Evolutionary conservation across 2,888 invertebrate species (phyloP), one percentile per base, ranked within the genome.

Genomic region (Dolomedes plantarius): DNA sequence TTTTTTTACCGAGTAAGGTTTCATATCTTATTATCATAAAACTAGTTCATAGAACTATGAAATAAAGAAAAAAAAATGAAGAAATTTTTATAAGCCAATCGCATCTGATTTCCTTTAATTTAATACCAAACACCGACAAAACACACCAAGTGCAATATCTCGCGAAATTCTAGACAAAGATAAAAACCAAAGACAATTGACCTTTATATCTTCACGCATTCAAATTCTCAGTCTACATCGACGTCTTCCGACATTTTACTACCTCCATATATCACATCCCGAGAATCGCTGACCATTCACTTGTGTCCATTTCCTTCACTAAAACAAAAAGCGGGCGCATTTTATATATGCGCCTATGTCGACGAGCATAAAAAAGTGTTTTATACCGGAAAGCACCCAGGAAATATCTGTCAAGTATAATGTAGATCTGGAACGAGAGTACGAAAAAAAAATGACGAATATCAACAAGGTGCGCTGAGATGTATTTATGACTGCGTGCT

Each of bases 301-400:
- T 56, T 56, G 56, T 56, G 56, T 56, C 56, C 56, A 56, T 23
- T 56, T 56, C 56, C 56, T 56, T 56, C 19, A 23, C 56, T 56
- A 56, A 56, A 56, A 56, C 19, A 19, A 56, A 56, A 56, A 56
- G 23, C 56, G 5, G 5, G 2, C 19, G 23, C 5, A 23, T 23
- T 56, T 56, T 56, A n/a, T n/a, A n/a, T n/a, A 56, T 56, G 19
- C 23, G 11, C 5, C 2, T 23, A 1, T 16, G 56, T 56, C 5
- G 7, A 19, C 56, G 11, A 56, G 23, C 19, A 56, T 46, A 56
- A 56, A 56, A 56, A 23, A 23, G 56, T 1, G 23, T 16, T 2
- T 46, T 16, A 56, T 23, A n/a, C 56, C 19, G 23, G 11, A 56
- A 56, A 56, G 19, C 19, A 23, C 56, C 56, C 56, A 23, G 56